Evolutionary conservation across 2,797 vertebrate genomes (phyloP), one percentile per base, ranked within the genome.

Genomic region (Hipposideros larvatus): DNA sequence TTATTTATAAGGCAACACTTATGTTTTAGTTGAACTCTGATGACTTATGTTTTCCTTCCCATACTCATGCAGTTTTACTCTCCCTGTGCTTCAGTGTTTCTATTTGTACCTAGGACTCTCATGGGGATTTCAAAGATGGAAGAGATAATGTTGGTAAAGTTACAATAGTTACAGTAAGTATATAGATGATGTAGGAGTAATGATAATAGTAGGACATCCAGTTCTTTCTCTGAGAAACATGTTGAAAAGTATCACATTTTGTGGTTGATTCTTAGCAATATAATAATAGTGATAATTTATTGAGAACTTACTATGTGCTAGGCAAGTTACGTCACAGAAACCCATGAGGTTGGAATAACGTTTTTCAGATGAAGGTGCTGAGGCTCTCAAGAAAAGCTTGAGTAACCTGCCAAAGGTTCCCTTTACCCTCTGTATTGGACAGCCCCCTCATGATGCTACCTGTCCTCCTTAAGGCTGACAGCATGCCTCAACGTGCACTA

Each of bases 1-100:
- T 43, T 43, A 82, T 74, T 92, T 65, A 68, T 57, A 71, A 82
- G 79, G 41, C 57, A 85, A 13, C 21, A 22, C 28, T 87, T 87
- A 48, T 28, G 11, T 91, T 93, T 95, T 65, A 53, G 82, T 87
- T 88, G 85, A 92, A 66, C 41, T 90, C 66, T 61, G 59, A n/a
- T 71, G 77, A 85, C 77, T n/a, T 92, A 1, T 57, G 18, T 93
- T 63, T 94, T 91, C 88, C 57, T 84, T 87, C 24, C 46, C 14
- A 1, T 61, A 13, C 55, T 92, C 55, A 43, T 22, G 34, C 18
- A 63, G 31, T 55, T 95, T 77, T 66, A 43, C 11, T 85, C 15
- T 91, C n/a, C 18, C 4, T 7, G 19, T 68, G 55, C 82, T 34
- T 91, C 66, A 46, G 0, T 92, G 18, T 90, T 95, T 92, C 80